These are phyloP conservation scores for Daphoenositta chrysoptera DNA, from an alignment of 2,113 vertebrate genomes.

Conservation along the genomic window DNA sequence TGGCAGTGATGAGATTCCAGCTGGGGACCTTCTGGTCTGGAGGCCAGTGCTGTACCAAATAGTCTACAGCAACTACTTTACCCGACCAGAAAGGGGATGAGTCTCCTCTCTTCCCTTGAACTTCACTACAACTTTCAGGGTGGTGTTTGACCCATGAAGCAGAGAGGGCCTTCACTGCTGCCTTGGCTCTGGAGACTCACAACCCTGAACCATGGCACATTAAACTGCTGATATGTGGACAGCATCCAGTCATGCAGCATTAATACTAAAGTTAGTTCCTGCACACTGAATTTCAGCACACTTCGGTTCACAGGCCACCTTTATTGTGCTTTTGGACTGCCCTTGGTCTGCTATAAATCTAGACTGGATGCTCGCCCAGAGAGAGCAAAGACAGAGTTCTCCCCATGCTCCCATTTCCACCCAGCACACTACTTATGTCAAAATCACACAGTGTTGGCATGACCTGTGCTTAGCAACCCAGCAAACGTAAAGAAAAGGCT, in stretches of 20 bases:
- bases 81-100: background rate
- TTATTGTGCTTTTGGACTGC: background rate
- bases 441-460: background rate
- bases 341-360: background rate
- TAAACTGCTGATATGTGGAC: background rate
- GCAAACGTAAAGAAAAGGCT: background rate
- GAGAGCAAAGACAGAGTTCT: background rate
- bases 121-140: background rate
- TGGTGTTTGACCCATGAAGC: background rate
- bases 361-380: background rate
- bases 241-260: background rate
- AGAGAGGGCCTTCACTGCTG: background rate
- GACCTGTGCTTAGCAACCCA: background rate
- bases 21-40: constrained; percentile 76
- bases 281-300: background rate
- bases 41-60: constrained; percentile 18
- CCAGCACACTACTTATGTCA: background rate
- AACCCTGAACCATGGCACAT: background rate
- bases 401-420: background rate
- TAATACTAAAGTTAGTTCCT: background rate
- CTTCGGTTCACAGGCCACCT: background rate
- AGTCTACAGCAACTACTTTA: constrained; percentile 34
- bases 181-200: background rate
- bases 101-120: background rate
- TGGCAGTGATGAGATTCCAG: constrained; percentile 75